phyloP scores from a whole-genome alignment of 2,888 invertebrate species.

The Lampropteryx suffumata region DNA sequence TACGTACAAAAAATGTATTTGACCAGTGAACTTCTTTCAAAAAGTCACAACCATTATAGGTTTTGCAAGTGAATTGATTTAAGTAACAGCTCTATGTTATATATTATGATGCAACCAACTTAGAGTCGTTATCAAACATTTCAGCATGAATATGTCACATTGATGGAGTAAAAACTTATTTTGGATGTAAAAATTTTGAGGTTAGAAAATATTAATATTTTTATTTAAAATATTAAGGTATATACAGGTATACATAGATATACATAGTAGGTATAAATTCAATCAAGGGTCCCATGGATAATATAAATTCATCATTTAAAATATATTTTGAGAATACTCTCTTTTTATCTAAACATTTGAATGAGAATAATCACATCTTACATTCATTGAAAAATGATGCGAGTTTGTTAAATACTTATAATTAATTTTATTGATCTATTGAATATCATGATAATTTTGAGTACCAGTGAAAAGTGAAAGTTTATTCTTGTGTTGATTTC shows the following conservation, averaged over 20 bases:
- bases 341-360: constrained; percentile 2
- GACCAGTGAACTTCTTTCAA: too few relatives aligned
- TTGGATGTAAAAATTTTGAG: background rate
- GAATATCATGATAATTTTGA: too few relatives aligned
- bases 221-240: constrained; percentile 9
- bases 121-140: background rate
- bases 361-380: constrained; percentile 6
- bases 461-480: background rate
- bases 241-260: constrained; percentile 9
- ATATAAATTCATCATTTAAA: constrained; percentile 16
- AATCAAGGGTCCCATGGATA: constrained; percentile 17
- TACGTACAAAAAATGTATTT: too few relatives aligned
- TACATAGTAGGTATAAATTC: constrained; percentile 17
- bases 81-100: too few relatives aligned
- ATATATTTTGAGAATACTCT: background rate
- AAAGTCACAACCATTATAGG: too few relatives aligned
- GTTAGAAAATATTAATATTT: constrained; percentile 7
- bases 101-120: too few relatives aligned
- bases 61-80: too few relatives aligned
- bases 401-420: background rate
- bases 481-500: constrained; percentile 2
- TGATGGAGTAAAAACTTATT: background rate
- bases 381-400: background rate
- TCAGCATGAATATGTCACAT: background rate
- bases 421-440: background rate